A percentile compares a stretch with the other conserved stretches of the same genome.
These are phyloP conservation scores for Rhineura floridana DNA, from an alignment of 2,113 vertebrate species.

Conservation along the genomic window DNA sequence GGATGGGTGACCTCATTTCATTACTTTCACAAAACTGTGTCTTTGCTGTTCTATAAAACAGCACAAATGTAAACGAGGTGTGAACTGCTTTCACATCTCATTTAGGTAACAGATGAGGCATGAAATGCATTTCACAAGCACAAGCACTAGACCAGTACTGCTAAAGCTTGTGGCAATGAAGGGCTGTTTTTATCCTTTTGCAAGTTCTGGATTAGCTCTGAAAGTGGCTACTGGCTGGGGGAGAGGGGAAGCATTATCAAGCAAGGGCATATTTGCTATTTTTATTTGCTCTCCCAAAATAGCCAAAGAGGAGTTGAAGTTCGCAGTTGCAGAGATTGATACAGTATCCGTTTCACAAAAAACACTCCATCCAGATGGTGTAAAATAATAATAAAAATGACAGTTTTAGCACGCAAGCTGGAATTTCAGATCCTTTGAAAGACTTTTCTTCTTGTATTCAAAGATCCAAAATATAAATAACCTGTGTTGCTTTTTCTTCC, in stretches of 20 bases:
- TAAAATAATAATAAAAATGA: slow-evolving; percentile 23
- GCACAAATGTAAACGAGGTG: slow-evolving; percentile 77
- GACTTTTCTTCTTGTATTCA: slow-evolving; percentile 2
- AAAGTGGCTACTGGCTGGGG: slow-evolving; percentile 23
- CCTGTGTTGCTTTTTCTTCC: not conserved
- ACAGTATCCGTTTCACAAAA: not conserved
- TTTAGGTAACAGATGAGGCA: slow-evolving; percentile 80
- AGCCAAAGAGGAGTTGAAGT: slow-evolving; percentile 29
- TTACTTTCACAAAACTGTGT: slow-evolving; percentile 64
- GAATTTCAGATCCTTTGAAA: not conserved
- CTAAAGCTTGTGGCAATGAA: slow-evolving; percentile 62
- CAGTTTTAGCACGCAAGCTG: slow-evolving; percentile 28
- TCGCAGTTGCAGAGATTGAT: slow-evolving; percentile 19
- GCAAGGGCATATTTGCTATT: slow-evolving; percentile 1
- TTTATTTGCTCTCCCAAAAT: slow-evolving; percentile 50
- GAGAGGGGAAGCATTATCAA: slow-evolving; percentile 20
- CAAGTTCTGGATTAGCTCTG: slow-evolving; percentile 60
- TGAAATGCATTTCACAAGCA: slow-evolving; percentile 78
- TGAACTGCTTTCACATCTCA: slow-evolving; percentile 81
- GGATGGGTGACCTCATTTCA: slow-evolving; percentile 70
- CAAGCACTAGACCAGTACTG: slow-evolving; percentile 52
- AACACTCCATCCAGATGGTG: slow-evolving; percentile 38
- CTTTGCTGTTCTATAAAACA: slow-evolving; percentile 69
- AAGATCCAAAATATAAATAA: not conserved
- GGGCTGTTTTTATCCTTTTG: slow-evolving; percentile 56